Evolutionary conservation across 2,113 vertebrate species (phyloP).

Genomic region (Ginglymostoma cirratum): DNA sequence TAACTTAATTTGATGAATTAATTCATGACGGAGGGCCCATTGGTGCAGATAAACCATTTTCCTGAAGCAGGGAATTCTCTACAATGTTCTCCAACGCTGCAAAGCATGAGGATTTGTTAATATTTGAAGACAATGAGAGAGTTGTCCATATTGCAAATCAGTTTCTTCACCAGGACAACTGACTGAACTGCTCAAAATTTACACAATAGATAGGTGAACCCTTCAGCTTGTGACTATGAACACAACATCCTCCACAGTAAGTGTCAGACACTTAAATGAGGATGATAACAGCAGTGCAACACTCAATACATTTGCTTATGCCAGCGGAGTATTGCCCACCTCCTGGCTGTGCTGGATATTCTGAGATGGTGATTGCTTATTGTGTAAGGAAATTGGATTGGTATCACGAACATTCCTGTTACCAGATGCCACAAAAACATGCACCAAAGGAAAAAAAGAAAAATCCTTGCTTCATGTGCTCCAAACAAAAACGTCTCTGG

Average conservation of each 20-base stretch:
- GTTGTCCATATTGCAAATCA: background rate
- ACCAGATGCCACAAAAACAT: conserved; percentile 6
- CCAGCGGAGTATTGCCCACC: background rate
- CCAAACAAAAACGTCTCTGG: background rate
- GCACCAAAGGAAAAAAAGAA: background rate
- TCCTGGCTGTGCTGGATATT: background rate
- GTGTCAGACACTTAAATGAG: background rate
- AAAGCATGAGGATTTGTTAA: background rate
- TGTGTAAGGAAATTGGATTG: background rate
- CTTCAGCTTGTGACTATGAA: background rate
- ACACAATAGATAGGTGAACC: background rate
- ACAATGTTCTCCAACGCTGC: background rate
- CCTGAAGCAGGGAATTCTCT: background rate
- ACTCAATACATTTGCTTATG: background rate
- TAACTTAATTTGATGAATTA: background rate
- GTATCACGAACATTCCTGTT: background rate
- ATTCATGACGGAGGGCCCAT: background rate
- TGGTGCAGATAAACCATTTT: background rate
- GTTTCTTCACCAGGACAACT: background rate
- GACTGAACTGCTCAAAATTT: background rate
- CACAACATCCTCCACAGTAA: background rate
- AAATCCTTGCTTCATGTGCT: background rate
- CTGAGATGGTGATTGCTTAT: background rate
- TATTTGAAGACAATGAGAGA: background rate
- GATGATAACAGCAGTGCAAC: background rate